Conservation (phyloP, 2,113 vertebrate genomes). For the Psettodes erumei region DNA sequence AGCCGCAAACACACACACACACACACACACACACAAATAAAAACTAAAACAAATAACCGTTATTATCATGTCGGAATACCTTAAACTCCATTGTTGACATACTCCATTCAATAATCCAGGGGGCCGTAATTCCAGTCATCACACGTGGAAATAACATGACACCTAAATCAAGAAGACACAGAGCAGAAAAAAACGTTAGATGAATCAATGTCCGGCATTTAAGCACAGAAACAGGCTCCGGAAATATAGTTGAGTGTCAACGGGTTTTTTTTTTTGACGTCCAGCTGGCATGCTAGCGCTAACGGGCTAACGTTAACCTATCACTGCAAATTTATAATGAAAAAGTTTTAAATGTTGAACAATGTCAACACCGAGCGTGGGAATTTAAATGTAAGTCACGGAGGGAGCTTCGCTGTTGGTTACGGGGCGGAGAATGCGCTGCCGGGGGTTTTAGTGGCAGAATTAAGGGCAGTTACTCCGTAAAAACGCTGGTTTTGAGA, state of each 20-base stretch:
- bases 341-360: slow-evolving; percentile 63
- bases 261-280: not conserved
- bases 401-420: not conserved
- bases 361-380: not conserved
- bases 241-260: slow-evolving; percentile 5
- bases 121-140: slow-evolving; percentile 29
- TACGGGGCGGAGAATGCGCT: not conserved
- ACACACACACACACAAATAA: not conserved
- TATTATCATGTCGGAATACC: not conserved
- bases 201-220: not conserved
- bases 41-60: not conserved
- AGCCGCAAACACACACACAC: not conserved
- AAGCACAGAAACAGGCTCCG: not conserved
- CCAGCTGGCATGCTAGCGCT: slow-evolving; percentile 56
- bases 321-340: slow-evolving; percentile 53
- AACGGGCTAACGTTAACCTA: slow-evolving; percentile 47
- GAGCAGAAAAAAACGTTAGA: not conserved
- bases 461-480: slow-evolving; percentile 48
- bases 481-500: slow-evolving; percentile 8
- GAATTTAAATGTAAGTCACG: not conserved
- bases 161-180: slow-evolving; percentile 23
- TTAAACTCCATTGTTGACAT: slow-evolving; percentile 40
- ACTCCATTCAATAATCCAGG: slow-evolving; percentile 47
- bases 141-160: not conserved
- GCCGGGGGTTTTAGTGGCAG: not conserved